Percentiles rank a stretch among this genome's conserved stretches.
Evolutionary conservation across 1,140 invertebrate species (phyloP).

Genomic region (Penaeus indicus): DNA sequence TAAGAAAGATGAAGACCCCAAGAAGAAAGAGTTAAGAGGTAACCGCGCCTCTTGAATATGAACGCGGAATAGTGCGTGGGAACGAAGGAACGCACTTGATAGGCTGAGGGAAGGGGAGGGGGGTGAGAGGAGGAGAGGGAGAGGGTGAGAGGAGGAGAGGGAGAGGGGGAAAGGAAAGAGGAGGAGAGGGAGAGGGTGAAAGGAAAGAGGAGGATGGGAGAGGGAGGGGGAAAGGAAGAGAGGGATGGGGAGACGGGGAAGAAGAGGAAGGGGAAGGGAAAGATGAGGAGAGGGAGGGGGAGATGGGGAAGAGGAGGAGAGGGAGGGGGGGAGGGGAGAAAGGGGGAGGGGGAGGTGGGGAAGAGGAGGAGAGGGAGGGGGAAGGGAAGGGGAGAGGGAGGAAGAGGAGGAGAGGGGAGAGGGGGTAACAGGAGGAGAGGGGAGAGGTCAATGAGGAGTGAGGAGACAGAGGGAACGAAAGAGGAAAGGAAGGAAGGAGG

Average conservation of each 20-base stretch:
- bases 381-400: neutral
- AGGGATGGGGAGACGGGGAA: neutral
- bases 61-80: no score
- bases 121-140: neutral
- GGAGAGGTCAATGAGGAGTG: neutral
- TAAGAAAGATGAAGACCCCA: no score
- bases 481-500: neutral
- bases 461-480: no score
- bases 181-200: neutral
- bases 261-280: neutral
- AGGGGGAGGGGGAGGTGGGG: neutral
- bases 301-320: slow-evolving; percentile 16
- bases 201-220: neutral
- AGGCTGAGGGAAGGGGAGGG: no score
- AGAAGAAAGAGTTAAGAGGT: no score
- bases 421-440: neutral
- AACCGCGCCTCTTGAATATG: no score
- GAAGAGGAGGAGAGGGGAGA: neutral
- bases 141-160: neutral
- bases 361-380: neutral
- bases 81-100: no score
- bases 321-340: slow-evolving; percentile 6
- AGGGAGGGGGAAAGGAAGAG: neutral
- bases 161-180: slow-evolving; percentile 5
- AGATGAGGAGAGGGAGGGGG: neutral